Evolutionary conservation across 2,113 vertebrate genomes (phyloP).

Genomic region (Phocoena sinus): DNA sequence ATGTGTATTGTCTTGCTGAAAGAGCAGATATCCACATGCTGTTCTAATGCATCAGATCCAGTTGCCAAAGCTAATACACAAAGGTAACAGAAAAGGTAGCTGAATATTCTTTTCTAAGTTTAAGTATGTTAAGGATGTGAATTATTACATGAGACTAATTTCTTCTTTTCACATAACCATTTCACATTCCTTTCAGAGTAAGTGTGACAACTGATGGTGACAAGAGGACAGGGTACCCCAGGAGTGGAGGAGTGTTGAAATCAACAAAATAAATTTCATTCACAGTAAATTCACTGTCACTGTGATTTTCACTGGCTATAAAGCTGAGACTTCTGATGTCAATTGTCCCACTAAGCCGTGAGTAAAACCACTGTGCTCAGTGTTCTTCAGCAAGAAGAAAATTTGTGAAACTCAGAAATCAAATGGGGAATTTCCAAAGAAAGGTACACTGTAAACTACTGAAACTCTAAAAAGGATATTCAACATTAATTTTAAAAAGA

Average conservation of each 20-base stretch:
- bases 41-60: not conserved
- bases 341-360: not conserved
- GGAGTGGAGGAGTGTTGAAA: not conserved
- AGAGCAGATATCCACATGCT: slow-evolving; percentile 4
- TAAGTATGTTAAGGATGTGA: not conserved
- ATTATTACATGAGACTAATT: not conserved
- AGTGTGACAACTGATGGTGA: not conserved
- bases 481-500: not conserved
- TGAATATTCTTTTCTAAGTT: not conserved
- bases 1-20: slow-evolving; percentile 22
- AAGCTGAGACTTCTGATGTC: not conserved
- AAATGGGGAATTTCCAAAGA: not conserved
- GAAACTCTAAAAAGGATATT: not conserved
- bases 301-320: not conserved
- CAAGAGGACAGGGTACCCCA: not conserved
- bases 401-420: not conserved
- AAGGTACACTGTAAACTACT: not conserved
- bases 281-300: slow-evolving; percentile 20
- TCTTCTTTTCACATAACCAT: slow-evolving; percentile 16
- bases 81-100: not conserved
- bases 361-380: not conserved
- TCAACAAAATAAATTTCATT: not conserved
- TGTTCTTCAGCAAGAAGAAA: not conserved
- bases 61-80: slow-evolving; percentile 29
- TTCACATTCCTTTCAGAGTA: slow-evolving; percentile 10